Base-by-base conservation (phyloP, 2,797 vertebrate species). In the Pogoniulus pusillus region DNA sequence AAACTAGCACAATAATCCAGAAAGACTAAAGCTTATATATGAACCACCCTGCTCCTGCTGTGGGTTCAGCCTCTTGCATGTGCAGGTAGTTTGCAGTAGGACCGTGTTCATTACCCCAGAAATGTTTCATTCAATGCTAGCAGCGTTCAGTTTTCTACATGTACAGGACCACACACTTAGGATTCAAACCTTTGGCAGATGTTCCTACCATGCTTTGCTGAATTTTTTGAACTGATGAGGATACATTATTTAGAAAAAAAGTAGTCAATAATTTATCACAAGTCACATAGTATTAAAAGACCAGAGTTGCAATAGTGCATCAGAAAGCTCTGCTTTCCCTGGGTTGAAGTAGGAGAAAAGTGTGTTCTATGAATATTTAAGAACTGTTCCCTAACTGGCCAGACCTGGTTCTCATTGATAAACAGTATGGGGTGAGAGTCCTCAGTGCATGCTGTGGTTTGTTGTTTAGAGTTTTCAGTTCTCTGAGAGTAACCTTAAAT, bases 161-260 rank as follows among this genome's bases (percentile, higher is more conserved):
- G 8, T 35, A n/a, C 16, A 13, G 35, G 34, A 45, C 37, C 49
- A 64, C 32, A 26, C 5, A 17, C 59, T 59, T 71, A 59, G 64
- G 32, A 66, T 87, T 85, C 2, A 1, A 64, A 70, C 17, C 45
- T 45, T 39, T 27, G 60, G 49, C 87, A 94, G 85, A 85, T 17
- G 51, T 74, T 34, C 26, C 39, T 83, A 49, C 78, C 45, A 74
- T 74, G 90, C 65, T 88, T 93, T 90, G 62, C 60, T 86, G 90
- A 82, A 10, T 54, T 85, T 87, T 78, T 82, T 89, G 18, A 87
- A 54, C 60, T 58, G 74, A 83, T 79, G 39, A 84, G 7, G 72
- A 96, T 94, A 41, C 60, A 95, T 94, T 92, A 94, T 95, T 92
- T 91, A 90, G 68, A 81, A 92, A 94, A 94, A 89, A 91, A 12